Percentiles rank a stretch among this genome's conserved stretches.
Conservation (phyloP, 2,113 vertebrate genomes). For the Antechinus stuartii region DNA sequence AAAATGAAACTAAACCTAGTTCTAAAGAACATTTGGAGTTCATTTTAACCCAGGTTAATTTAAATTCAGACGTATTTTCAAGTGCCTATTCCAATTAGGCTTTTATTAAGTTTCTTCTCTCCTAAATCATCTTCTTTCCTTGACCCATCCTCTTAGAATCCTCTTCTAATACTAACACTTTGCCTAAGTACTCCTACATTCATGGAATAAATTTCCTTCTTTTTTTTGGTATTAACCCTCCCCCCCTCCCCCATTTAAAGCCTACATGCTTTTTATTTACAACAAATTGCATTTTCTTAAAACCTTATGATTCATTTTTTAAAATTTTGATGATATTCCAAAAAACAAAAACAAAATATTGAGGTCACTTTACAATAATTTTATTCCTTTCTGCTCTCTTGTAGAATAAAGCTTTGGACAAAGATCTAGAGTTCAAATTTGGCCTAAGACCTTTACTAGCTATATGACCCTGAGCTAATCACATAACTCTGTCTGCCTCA, state of each 20-base stretch:
- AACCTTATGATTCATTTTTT: background rate
- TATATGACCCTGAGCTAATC: background rate
- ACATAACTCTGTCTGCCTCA: background rate
- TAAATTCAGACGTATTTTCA: background rate
- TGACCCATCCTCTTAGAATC: background rate
- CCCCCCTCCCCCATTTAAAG: background rate
- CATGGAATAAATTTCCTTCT: background rate
- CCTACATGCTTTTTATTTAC: background rate
- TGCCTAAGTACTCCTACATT: background rate
- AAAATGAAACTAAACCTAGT: background rate
- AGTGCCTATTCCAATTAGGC: background rate
- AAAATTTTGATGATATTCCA: background rate
- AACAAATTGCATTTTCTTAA: background rate
- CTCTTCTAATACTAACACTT: background rate
- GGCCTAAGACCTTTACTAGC: background rate
- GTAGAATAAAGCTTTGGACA: background rate
- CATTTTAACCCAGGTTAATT: background rate
- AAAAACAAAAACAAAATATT: background rate
- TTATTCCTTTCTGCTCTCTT: too few species aligned
- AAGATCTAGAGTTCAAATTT: background rate
- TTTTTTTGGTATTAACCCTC: background rate
- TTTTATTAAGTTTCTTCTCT: background rate
- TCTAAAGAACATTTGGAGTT: background rate
- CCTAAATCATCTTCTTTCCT: background rate
- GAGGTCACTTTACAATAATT: background rate